Conservation (phyloP, 2,888 invertebrate genomes). For the Cyrtodaria siliqua region DNA sequence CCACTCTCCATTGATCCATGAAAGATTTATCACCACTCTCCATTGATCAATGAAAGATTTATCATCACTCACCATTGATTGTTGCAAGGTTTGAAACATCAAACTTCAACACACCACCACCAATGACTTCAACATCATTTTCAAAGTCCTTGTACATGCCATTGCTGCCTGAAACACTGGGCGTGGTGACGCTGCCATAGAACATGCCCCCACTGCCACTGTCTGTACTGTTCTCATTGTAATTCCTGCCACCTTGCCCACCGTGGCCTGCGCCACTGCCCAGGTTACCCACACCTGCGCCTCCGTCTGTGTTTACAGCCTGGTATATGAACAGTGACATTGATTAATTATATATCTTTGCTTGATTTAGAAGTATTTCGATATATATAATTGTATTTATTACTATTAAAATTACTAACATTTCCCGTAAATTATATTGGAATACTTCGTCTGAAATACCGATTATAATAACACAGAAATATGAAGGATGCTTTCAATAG, state of each 20-base stretch:
- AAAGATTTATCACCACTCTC: too few relatives aligned
- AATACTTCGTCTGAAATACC: too few relatives aligned
- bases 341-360: too few relatives aligned
- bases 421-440: too few relatives aligned
- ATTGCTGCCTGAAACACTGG: constrained; percentile 68
- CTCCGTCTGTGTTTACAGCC: constrained; percentile 56
- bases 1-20: too few relatives aligned
- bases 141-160: constrained; percentile 40
- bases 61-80: constrained; percentile 73
- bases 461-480: too few relatives aligned
- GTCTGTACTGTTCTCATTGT: neutral
- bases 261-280: constrained; percentile 76
- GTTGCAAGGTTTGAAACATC: constrained; percentile 44
- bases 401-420: too few relatives aligned
- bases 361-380: too few relatives aligned
- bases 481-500: too few relatives aligned
- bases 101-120: constrained; percentile 72
- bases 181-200: constrained; percentile 64
- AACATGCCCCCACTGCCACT: constrained; percentile 61
- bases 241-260: constrained; percentile 71
- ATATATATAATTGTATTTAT: too few relatives aligned
- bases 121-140: constrained; percentile 31
- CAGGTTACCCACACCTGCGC: constrained; percentile 62
- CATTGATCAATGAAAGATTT: too few relatives aligned
- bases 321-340: too few relatives aligned